Conservation (phyloP, 2,113 vertebrate genomes). For the Oncorhynchus gorbuscha region DNA sequence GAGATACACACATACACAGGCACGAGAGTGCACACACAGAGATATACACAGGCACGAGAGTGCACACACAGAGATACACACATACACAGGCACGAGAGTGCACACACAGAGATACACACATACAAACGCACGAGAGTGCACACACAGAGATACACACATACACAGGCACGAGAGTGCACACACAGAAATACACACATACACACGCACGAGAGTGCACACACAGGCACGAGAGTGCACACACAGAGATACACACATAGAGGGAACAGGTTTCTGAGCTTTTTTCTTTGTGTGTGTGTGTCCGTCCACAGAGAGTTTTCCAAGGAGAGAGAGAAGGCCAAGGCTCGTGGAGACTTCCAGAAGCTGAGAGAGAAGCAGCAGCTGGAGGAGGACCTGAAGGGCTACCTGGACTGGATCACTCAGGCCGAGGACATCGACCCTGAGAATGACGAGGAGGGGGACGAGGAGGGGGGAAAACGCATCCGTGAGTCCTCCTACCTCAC, state of each 20-base stretch:
- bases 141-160: background rate
- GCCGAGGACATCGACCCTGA: conserved; percentile 97
- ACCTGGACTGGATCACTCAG: conserved; percentile 98
- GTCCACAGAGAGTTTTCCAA: conserved; percentile 94
- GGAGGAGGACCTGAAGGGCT: conserved; percentile 95
- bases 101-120: background rate
- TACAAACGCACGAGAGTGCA: background rate
- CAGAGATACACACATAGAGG: background rate
- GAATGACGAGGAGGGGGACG: conserved; percentile 89
- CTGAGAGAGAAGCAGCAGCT: conserved; percentile 95
- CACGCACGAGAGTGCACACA: no score
- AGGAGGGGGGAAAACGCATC: conserved; percentile 88
- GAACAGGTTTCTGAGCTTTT: background rate
- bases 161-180: background rate
- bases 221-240: no score
- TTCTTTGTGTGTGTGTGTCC: background rate
- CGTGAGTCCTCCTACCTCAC: conserved; percentile 75
- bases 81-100: no score
- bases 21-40: no score
- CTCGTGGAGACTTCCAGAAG: conserved; percentile 96
- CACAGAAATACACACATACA: background rate
- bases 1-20: background rate
- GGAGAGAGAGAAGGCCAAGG: conserved; percentile 97
- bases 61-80: background rate
- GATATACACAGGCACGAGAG: no score